Evolutionary conservation across 2,888 invertebrate genomes (phyloP), one percentile per base, ranked within the genome.

Genomic region (Psylliodes chrysocephalus): DNA sequence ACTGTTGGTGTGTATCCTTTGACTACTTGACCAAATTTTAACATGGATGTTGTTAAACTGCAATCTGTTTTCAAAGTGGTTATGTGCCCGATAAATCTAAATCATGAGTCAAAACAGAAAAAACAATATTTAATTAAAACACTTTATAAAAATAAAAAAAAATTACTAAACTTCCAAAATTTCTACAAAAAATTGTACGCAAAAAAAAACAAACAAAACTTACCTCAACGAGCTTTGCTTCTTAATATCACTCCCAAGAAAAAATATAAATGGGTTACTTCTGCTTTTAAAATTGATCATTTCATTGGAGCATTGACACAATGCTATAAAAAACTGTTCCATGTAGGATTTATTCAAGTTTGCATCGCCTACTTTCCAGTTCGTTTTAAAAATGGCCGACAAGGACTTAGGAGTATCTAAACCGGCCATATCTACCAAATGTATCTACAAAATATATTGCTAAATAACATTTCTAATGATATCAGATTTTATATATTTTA

Each of bases 381-480:
- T 49, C 10, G 75, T 71, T 70, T 84, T 84, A 60, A 73, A 74
- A 8, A 70, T 53, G 30, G 76, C 77, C 25, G 73, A 71, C 1
- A 67, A 28, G 57, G 80, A 80, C 19, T 81, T 81, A 1, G 73
- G 66, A 22, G 75, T 79, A 42, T 82, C 83, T 6, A 73, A 77
- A 10, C 84, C 84, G 28, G 82, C 83, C 73, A 83, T 75, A 72
- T 84, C 84, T 14, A 84, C 78, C 18, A 84, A 65, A 67, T 84
- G 83, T 46, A 84, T 69, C 84, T 84, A 64, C 7, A 68, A 53
- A n/a, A 35, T n/a, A 33, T 33, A 10, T 33, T 33, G 46, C 3
- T 30, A 33, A 46, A 49, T 49, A 53, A 47, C 33, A 33, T n/a
- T n/a, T n/a, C n/a, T n/a, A n/a, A n/a, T n/a, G n/a, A n/a, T n/a